A percentile compares a stretch with the other conserved stretches of the same genome.
phyloP scores from a whole-genome alignment of 2,113 vertebrate species.

The Panthera uncia region DNA sequence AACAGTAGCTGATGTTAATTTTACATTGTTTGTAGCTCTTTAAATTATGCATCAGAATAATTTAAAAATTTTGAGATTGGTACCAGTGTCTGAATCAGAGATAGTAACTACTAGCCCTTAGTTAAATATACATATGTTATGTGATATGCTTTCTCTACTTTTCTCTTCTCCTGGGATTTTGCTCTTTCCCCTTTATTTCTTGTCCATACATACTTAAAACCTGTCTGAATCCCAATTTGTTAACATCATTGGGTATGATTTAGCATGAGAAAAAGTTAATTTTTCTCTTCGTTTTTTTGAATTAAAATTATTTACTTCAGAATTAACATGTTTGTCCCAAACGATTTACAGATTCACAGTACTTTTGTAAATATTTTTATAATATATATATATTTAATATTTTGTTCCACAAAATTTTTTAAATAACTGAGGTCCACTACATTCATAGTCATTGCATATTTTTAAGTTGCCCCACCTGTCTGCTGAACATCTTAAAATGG shows the following conservation, averaged over 20 bases:
- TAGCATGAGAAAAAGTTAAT: not conserved
- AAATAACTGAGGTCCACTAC: not conserved
- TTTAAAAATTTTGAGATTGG: not conserved
- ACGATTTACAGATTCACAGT: not conserved
- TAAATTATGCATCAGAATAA: not conserved
- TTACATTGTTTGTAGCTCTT: not conserved
- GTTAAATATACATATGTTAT: not conserved
- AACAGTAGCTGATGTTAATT: not conserved
- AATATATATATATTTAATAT: not conserved
- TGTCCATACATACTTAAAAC: not conserved
- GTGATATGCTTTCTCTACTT: not conserved
- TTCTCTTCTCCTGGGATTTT: not conserved
- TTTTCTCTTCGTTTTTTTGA: not conserved
- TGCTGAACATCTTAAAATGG: not conserved
- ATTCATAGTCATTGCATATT: not conserved
- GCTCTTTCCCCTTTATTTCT: not conserved
- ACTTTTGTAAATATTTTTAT: not conserved
- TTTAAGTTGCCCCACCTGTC: not conserved
- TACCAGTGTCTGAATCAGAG: not conserved
- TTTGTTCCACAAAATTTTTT: not conserved
- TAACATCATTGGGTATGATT: not conserved
- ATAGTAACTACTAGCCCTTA: not conserved
- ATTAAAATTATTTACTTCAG: not conserved
- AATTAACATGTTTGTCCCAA: not conserved
- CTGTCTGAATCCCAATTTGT: not conserved